These are phyloP conservation scores for Saimiri boliviensis DNA, from an alignment of 2,113 vertebrate species.

Conservation along the genomic window DNA sequence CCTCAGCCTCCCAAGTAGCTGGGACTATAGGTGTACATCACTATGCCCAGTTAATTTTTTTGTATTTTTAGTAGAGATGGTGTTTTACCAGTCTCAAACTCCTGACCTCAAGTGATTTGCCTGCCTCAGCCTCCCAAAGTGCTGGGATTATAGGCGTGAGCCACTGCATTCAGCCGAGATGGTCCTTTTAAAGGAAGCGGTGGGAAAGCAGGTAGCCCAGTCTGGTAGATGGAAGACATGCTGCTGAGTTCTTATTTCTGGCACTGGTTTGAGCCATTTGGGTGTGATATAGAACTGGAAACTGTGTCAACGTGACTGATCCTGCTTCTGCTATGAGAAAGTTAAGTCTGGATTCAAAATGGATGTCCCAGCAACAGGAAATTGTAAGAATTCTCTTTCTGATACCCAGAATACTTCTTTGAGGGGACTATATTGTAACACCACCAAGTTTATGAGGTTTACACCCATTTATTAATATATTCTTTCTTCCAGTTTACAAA, in stretches of 20 bases:
- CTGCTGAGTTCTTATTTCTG: neutral
- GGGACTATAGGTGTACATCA: too few species aligned
- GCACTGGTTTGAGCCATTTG: neutral
- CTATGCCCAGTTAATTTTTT: too few species aligned
- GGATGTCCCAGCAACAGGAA: neutral
- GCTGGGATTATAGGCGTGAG: too few species aligned
- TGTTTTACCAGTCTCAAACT: too few species aligned
- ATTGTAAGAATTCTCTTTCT: neutral
- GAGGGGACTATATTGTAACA: neutral
- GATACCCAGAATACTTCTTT: neutral
- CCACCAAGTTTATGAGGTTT: neutral
- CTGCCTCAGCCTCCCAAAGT: too few species aligned
- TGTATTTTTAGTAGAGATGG: too few species aligned
- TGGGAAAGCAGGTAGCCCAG: neutral
- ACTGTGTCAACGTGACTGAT: neutral
- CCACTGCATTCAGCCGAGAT: neutral
- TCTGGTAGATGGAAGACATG: neutral
- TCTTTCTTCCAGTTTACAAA: neutral
- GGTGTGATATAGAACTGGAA: neutral
- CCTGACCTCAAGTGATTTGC: too few species aligned
- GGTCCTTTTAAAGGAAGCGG: neutral
- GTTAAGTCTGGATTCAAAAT: neutral
- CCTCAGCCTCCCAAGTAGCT: too few species aligned
- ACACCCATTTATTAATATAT: neutral
- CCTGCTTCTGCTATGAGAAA: neutral